Base-by-base conservation (phyloP, 2,888 invertebrate species). In the Molorchus minor region DNA sequence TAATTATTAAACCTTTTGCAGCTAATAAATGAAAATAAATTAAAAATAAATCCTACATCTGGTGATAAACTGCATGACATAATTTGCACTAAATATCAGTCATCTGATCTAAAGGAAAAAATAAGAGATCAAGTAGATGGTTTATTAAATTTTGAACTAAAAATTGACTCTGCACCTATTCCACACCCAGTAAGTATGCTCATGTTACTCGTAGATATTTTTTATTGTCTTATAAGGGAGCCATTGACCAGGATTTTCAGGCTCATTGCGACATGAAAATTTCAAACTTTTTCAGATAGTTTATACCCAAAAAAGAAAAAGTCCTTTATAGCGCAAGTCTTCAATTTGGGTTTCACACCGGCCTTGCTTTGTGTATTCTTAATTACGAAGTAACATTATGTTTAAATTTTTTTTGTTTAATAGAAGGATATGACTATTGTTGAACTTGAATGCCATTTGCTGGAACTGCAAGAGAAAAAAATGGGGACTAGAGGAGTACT, bases 401-500 rank as follows among this genome's bases (percentile, higher is more conserved):
- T n/a, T n/a, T n/a, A n/a, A n/a, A n/a, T 20, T 15, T 10, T 15
- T 46, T 56, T 8, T 21, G 33, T 57, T 71, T 29, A 71, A 75
- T 44, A 86, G 84, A 83, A 84, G 70, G 81, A 86, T 54, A 90
- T 91, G 91, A 83, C 81, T 59, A 75, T 85, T 2, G 84, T 85
- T 16, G 82, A 87, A 45, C 76, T 91, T 1, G 86, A 86, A 64
- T 84, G 84, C 1, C 90, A 90, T 73, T 77, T 90, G 0, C 76
- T 80, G 3, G 89, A 90, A 69, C 75, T 91, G n/a, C 85, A 86
- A 73, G 80, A 84, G 25, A 89, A 90, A 70, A 82, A 84, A 16
- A 83, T 89, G 83, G 88, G 89, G 79, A 84, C 86, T 0, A 83
- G 89, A 2, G 89, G 89, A 0, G 84, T 88, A 0, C 71, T 91